A percentile compares a stretch with the other conserved stretches of the same genome.
Evolutionary conservation across 2,797 vertebrate genomes (phyloP).

Genomic region (Crossoptilon crossoptilon): DNA sequence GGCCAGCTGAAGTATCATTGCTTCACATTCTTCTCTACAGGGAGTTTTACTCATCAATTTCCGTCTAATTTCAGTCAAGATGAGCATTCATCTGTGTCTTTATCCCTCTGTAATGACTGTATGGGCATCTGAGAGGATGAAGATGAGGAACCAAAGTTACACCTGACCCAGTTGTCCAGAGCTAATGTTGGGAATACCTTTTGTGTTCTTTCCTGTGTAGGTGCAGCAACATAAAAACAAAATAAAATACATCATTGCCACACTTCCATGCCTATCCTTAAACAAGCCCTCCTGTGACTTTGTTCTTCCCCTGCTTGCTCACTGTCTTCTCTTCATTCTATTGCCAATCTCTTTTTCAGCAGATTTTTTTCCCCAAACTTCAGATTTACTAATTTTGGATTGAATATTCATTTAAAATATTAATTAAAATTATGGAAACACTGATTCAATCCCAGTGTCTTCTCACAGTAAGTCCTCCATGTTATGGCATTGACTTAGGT

Average conservation of each 20-base stretch:
- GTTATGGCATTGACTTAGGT: neutral
- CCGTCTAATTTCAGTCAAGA: neutral
- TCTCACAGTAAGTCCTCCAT: neutral
- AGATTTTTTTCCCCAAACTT: neutral
- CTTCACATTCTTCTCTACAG: neutral
- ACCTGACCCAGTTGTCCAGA: neutral
- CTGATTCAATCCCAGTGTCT: neutral
- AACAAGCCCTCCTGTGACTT: neutral
- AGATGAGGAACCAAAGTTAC: neutral
- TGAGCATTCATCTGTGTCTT: neutral
- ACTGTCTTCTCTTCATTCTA: neutral
- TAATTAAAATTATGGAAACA: neutral
- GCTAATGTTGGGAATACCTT: neutral
- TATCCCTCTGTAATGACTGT: neutral
- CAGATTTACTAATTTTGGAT: neutral
- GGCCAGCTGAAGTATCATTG: neutral
- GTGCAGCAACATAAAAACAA: neutral
- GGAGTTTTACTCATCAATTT: neutral
- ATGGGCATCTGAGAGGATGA: neutral
- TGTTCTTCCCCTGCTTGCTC: neutral
- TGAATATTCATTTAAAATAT: neutral
- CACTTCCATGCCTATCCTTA: neutral
- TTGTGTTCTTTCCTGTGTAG: neutral
- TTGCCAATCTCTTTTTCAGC: neutral
- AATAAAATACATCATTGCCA: neutral